phyloP scores from a whole-genome alignment of 2,113 vertebrate species.

The Podilymbus podiceps region DNA sequence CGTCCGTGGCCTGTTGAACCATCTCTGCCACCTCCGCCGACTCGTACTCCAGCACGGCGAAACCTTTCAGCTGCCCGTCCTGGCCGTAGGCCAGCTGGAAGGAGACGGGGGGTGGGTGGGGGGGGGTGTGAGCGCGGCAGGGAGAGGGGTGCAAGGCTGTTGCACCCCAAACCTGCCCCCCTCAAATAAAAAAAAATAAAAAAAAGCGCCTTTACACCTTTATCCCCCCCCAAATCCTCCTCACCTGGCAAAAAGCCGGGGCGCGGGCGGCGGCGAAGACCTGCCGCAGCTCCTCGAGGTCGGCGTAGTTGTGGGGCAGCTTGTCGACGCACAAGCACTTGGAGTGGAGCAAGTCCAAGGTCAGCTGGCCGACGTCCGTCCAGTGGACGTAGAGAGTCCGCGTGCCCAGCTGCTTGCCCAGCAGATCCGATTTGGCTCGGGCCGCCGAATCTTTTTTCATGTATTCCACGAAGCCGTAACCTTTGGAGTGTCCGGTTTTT shows the following conservation, averaged over 20 bases:
- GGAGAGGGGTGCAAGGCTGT: too few relatives aligned
- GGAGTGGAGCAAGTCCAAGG: constrained; percentile 81
- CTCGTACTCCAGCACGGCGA: constrained; percentile 87
- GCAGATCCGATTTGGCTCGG: too few relatives aligned
- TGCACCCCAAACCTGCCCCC: too few relatives aligned
- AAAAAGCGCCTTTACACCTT: too few relatives aligned
- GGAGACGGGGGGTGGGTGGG: too few relatives aligned
- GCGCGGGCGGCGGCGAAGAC: constrained; percentile 72
- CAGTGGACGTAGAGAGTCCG: too few relatives aligned
- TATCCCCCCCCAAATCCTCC: not conserved
- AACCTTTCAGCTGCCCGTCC: constrained; percentile 88
- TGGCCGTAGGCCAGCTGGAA: constrained; percentile 86
- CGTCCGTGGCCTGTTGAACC: constrained; percentile 77
- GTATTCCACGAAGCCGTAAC: too few relatives aligned
- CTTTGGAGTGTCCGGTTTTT: too few relatives aligned
- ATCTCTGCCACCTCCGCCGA: constrained; percentile 81
- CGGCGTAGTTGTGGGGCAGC: constrained; percentile 78
- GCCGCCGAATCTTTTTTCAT: too few relatives aligned
- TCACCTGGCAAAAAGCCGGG: constrained; percentile 90
- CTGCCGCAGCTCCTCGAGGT: constrained; percentile 76
- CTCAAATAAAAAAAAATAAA: too few relatives aligned
- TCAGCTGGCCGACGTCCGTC: constrained; percentile 87
- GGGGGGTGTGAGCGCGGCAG: too few relatives aligned
- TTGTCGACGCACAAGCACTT: constrained; percentile 87
- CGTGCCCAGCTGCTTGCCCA: too few relatives aligned